These are phyloP conservation scores for Cephus cinctus DNA, from an alignment of 1,140 invertebrate species.

Conservation along the genomic window DNA sequence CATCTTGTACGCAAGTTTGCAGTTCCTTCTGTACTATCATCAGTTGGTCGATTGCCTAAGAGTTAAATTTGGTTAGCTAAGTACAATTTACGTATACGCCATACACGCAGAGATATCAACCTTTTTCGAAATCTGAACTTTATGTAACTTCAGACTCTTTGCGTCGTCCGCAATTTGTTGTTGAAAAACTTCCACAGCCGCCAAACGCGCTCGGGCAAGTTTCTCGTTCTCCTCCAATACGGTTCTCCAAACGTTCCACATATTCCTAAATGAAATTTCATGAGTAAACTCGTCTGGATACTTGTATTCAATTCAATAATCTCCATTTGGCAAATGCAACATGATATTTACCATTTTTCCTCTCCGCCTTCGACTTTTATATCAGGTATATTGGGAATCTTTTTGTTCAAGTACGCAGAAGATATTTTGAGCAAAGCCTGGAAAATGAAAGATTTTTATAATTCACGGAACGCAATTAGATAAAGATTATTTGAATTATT, in stretches of 20 bases:
- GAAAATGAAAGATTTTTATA: conserved; percentile 30
- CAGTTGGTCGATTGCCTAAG: conserved; percentile 82
- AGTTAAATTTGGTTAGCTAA: no score
- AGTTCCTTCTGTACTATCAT: conserved; percentile 87
- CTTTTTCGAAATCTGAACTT: conserved; percentile 86
- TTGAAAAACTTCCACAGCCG: conserved; percentile 91
- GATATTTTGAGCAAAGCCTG: conserved; percentile 87
- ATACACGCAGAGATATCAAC: conserved; percentile 60
- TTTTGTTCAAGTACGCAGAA: conserved; percentile 86
- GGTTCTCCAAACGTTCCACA: conserved; percentile 94
- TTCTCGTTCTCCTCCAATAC: conserved; percentile 95
- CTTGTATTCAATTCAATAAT: not conserved
- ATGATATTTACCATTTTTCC: conserved; percentile 75
- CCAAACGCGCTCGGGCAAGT: conserved; percentile 82
- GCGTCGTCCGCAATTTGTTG: conserved; percentile 92
- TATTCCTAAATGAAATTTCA: conserved; percentile 71
- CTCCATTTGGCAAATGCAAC: not conserved
- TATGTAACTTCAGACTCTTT: conserved; percentile 79
- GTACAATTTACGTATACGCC: no score
- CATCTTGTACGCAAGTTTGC: conserved; percentile 81
- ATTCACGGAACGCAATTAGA: no score
- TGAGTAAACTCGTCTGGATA: conserved; percentile 3
- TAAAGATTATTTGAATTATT: no score
- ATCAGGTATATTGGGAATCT: conserved; percentile 87
- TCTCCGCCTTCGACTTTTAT: conserved; percentile 84